phyloP scores from a whole-genome alignment of 1,140 invertebrate species.

The Eurosta solidaginis region DNA sequence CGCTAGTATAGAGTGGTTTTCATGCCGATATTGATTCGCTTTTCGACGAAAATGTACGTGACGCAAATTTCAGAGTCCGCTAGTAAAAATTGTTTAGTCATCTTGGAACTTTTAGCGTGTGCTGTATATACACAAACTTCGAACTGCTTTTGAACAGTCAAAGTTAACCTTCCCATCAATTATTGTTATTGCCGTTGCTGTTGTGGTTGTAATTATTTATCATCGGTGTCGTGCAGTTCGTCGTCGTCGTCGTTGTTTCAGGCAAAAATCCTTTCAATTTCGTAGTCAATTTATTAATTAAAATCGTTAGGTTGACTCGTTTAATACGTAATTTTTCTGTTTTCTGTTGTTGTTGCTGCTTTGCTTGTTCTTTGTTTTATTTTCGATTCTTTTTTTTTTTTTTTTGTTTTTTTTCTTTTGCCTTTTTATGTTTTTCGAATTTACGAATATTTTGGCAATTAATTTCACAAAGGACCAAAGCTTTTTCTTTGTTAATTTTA shows the following conservation, averaged over 20 bases:
- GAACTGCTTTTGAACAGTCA: background rate
- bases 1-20: no score
- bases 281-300: constrained; percentile 59
- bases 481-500: constrained; percentile 58
- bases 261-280: constrained; percentile 60
- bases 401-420: background rate
- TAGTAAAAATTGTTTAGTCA: no score
- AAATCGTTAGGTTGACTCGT: constrained; percentile 48
- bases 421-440: constrained; percentile 38
- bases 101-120: no score
- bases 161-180: background rate
- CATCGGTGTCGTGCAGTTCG: constrained; percentile 26
- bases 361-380: background rate
- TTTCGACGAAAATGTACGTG: no score
- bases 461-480: constrained; percentile 52
- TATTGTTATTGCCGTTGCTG: background rate
- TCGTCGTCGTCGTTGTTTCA: constrained; percentile 27
- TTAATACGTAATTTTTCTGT: constrained; percentile 33
- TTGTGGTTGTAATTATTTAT: background rate
- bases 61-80: no score
- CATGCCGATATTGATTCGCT: no score
- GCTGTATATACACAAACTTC: no score
- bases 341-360: background rate
- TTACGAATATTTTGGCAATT: constrained; percentile 47
- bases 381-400: background rate